Base-by-base conservation (phyloP, 1,140 invertebrate species). In the Sycobia sp. region DNA sequence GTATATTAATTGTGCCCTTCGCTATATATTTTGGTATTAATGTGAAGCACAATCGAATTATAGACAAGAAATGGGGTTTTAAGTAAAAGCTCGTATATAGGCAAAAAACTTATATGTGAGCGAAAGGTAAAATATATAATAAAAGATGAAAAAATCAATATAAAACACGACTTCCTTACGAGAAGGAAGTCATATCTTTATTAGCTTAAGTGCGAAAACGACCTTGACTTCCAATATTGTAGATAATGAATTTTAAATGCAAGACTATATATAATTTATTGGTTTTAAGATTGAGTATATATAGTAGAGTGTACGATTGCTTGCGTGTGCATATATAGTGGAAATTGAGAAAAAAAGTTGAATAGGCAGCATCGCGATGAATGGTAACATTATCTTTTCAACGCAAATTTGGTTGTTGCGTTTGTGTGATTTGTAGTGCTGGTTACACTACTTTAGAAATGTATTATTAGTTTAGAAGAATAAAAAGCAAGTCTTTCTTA, bases 211-310 rank as follows among this genome's bases (percentile, higher is more conserved):
- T 36, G 62, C 43, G 38, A 55, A 54, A 39, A 62, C 50, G 29
- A 62, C 41, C 25, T 62, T 62, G 51, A 62, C 60, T 62, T 62
- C 60, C 60, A 62, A 62, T 49, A 62, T 3, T 3, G 11, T 62
- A 62, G 25, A 36, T 41, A 47, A 47, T 47, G 27, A 46, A 51
- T 54, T 8, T 62, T 14, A 29, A 23, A 27, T 39, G 14, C 16
- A 55, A 47, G 39, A 39, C 10, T 57, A 23, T n/a, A n/a, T n/a
- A n/a, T n/a, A n/a, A n/a, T 22, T 22, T 38, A 46, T 22, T n/a
- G 16, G 9, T 50, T 34, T 46, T 62, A 11, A 13, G 14, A 41
- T 60, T 25, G 18, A 50, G 3, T n/a, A 27, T 32, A 32, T n/a
- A n/a, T n/a, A n/a, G n/a, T n/a, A n/a, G n/a, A n/a, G 23, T n/a